These are phyloP conservation scores for Melanostoma mellinum DNA, from an alignment of 2,888 invertebrate genomes.

Conservation along the genomic window DNA sequence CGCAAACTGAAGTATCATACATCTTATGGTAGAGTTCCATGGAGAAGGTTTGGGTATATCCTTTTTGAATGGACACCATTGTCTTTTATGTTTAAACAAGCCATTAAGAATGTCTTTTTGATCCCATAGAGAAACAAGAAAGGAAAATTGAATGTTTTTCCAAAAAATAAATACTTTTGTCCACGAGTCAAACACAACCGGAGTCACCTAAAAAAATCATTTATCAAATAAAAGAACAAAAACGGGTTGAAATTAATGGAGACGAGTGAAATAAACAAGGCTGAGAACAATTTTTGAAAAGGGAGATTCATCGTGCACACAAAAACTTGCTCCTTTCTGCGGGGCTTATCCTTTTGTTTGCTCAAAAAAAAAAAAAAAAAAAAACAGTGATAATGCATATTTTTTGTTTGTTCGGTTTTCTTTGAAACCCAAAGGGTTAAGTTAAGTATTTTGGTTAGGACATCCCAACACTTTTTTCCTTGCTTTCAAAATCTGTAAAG, in stretches of 20 bases:
- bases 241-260: conserved; percentile 6
- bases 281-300: no score
- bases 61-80: conserved; percentile 23
- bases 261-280: neutral
- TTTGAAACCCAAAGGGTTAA: no score
- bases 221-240: neutral
- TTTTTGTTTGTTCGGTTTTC: neutral
- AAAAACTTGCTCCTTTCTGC: neutral
- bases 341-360: no score
- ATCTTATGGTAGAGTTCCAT: conserved; percentile 10
- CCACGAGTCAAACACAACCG: neutral
- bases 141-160: neutral
- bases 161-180: conserved; percentile 3
- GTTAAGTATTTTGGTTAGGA: no score
- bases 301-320: no score
- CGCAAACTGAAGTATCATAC: conserved; percentile 2
- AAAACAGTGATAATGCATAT: no score
- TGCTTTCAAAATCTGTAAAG: no score
- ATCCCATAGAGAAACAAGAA: neutral
- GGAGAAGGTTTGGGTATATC: conserved; percentile 14
- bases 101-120: conserved; percentile 37
- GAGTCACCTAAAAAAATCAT: conserved; percentile 15
- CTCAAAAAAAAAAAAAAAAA: no score
- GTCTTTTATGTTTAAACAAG: conserved; percentile 36
- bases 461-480: no score